Evolutionary conservation across 2,888 invertebrate genomes (phyloP).

Genomic region (Meandrusa payeni): DNA sequence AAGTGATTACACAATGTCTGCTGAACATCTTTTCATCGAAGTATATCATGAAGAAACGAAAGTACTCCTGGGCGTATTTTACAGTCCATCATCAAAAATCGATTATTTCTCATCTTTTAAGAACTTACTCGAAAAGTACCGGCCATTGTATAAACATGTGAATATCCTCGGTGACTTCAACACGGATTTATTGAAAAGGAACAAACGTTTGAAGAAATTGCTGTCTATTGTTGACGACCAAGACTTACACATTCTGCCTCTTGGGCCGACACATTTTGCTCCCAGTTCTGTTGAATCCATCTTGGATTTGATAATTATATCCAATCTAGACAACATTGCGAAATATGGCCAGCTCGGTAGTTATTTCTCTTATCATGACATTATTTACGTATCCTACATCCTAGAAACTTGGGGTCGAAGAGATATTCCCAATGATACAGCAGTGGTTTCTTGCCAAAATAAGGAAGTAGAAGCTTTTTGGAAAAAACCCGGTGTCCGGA

Average conservation of each 20-base stretch:
- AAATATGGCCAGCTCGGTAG: slow-evolving; percentile 20
- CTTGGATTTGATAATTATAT: slow-evolving; percentile 26
- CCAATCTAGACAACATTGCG: slow-evolving; percentile 14
- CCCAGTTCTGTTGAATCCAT: slow-evolving; percentile 14
- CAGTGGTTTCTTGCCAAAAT: not conserved
- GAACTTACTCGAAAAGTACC: not conserved
- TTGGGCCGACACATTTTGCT: slow-evolving; percentile 22
- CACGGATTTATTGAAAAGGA: slow-evolving; percentile 11
- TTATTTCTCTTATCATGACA: slow-evolving; percentile 26
- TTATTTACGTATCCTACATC: slow-evolving; percentile 21
- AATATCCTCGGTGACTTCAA: slow-evolving; percentile 16
- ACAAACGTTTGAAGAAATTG: slow-evolving; percentile 6
- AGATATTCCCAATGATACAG: not conserved
- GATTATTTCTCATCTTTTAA: slow-evolving; percentile 12
- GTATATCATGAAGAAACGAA: slow-evolving; percentile 9
- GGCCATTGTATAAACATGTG: slow-evolving; percentile 7
- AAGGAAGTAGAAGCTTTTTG: slow-evolving; percentile 4
- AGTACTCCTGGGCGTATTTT: slow-evolving; percentile 15
- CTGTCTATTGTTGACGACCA: slow-evolving; percentile 11
- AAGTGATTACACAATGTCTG: not conserved
- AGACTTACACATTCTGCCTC: slow-evolving; percentile 21
- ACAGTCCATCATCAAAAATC: slow-evolving; percentile 12
- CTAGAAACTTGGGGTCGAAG: slow-evolving; percentile 1
- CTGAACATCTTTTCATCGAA: slow-evolving; percentile 17
- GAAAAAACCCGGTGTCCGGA: not conserved